Base-by-base conservation (phyloP, 2,888 invertebrate species). In the Mongoloraphidia duomilia region DNA sequence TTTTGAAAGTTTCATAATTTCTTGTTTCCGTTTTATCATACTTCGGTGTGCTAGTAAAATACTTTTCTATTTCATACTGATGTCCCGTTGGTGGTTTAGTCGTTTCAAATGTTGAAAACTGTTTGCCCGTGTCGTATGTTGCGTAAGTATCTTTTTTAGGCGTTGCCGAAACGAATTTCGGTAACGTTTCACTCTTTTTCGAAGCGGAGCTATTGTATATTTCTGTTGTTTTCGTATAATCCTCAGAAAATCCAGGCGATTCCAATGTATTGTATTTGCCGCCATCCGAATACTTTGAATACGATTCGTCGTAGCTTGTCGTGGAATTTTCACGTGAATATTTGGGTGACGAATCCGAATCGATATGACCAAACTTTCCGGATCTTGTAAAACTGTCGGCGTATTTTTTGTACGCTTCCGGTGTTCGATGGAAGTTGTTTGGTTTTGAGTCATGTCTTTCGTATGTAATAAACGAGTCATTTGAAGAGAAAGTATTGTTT, bases 11-110 rank as follows among this genome's bases (percentile, higher is more conserved):
- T 34, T 61, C 59, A 43, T 61, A 61, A 12, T 48, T 57, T 44
- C 55, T 58, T 50, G 59, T 57, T 41, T 58, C 58, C 8, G 55
- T 53, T 8, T 62, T 60, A 33, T 55, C 55, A 34, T 53, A 54
- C 37, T 52, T 53, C 1, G 65, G 62, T 6, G 60, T 57, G 46
- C 60, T 63, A 0, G 64, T 63, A 52, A 62, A 67, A 50, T 63
- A 67, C 52, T 65, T 65, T 53, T 67, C 67, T n/a, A 58, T 59
- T 12, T 58, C 58, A 3, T 61, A 14, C 11, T 41, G 41, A 26
- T 17, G 14, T 45, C 13, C 14, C 45, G 10, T 37, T 34, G 9
- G 34, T 12, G n/a, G 35, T 5, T 12, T 13, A 33, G n/a, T 26
- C 26, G 12, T 39, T 39, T 14, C 13, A 39, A 39, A 17, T n/a